Percentiles rank a stretch among this genome's conserved stretches.
Evolutionary conservation across 2,113 vertebrate species (phyloP).

Genomic region (Tor tambroides): DNA sequence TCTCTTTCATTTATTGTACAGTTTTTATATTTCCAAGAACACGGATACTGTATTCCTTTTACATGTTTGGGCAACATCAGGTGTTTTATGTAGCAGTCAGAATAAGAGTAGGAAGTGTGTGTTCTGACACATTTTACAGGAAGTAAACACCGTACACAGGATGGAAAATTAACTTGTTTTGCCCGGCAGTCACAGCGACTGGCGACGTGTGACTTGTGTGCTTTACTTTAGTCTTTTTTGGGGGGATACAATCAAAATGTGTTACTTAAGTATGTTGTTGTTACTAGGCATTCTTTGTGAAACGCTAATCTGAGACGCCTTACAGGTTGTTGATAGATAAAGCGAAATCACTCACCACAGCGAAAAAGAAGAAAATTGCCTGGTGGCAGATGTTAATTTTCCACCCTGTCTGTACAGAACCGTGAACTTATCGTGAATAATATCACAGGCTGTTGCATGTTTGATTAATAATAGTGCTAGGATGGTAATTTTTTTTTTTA

Average conservation of each 20-base stretch:
- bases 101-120: conserved; percentile 57
- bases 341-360: not conserved
- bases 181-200: not conserved
- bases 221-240: not conserved
- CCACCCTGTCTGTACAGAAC: not conserved
- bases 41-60: not conserved
- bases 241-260: not conserved
- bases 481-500: conserved; percentile 22
- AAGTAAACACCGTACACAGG: not conserved
- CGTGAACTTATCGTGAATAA: not conserved
- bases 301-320: not conserved
- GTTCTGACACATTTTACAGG: conserved; percentile 58
- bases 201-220: not conserved
- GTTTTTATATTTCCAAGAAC: not conserved
- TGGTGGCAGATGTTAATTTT: too few species aligned
- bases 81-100: conserved; percentile 36
- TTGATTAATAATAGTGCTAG: not conserved
- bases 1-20: not conserved
- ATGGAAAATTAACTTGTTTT: not conserved
- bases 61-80: not conserved
- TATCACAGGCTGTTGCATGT: not conserved
- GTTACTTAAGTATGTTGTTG: not conserved
- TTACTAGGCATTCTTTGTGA: not conserved
- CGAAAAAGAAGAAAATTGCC: not conserved
- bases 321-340: not conserved